Evolutionary conservation across 2,113 vertebrate genomes (phyloP).

Genomic region (Cranoglanis bouderius): DNA sequence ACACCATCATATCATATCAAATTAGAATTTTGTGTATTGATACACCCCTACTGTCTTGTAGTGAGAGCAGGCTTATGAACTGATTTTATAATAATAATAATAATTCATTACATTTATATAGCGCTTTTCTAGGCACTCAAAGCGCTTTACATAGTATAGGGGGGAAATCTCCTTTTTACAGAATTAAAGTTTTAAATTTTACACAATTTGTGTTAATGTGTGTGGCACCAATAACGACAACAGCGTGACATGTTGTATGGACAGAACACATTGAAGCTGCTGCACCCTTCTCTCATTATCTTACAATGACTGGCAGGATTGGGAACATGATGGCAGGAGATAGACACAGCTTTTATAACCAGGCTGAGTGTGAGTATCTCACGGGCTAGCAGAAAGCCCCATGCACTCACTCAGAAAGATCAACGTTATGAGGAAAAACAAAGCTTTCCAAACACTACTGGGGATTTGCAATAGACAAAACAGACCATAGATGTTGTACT

Average conservation of each 20-base stretch:
- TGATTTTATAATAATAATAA: too few relatives aligned
- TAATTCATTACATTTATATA: too few relatives aligned
- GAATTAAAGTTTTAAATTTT: too few relatives aligned
- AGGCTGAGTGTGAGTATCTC: background rate
- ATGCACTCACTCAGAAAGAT: background rate
- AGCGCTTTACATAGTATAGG: too few relatives aligned
- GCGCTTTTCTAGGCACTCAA: too few relatives aligned
- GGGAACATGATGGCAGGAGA: background rate
- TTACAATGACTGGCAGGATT: background rate
- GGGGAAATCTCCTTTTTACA: too few relatives aligned
- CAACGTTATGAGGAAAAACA: background rate
- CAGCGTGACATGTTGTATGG: background rate
- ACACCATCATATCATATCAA: background rate
- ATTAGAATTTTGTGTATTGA: background rate
- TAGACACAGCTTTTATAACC: slow-evolving; percentile 12
- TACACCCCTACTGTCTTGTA: background rate
- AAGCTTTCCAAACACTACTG: background rate
- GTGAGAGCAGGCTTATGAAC: background rate
- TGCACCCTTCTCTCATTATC: background rate
- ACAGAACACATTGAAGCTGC: background rate
- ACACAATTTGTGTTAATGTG: background rate
- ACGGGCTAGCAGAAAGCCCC: background rate
- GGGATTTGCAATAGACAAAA: background rate
- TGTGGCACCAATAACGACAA: background rate
- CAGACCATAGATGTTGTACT: background rate